These are phyloP conservation scores for Corbicula japonica DNA, from an alignment of 2,888 invertebrate genomes.

Conservation along the genomic window DNA sequence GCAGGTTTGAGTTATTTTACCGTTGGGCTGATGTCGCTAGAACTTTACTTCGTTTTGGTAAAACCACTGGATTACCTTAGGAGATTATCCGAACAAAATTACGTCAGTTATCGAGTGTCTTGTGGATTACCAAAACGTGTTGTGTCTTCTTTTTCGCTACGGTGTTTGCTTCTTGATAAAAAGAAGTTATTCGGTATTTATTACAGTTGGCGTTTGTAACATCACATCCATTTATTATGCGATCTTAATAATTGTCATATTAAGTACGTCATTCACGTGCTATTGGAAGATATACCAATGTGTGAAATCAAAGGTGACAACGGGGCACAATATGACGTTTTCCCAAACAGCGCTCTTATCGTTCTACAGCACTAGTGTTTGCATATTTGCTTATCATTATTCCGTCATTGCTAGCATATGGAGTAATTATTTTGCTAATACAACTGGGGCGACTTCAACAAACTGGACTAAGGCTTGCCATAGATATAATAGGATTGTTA, in stretches of 20 bases:
- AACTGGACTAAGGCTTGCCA: background rate
- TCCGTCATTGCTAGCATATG: background rate
- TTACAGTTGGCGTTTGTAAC: conserved; percentile 6
- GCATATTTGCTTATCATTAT: background rate
- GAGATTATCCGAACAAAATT: background rate
- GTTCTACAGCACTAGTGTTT: conserved; percentile 6
- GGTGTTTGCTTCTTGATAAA: too few relatives aligned
- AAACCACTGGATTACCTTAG: conserved; percentile 21
- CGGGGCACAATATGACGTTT: background rate
- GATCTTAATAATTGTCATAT: background rate
- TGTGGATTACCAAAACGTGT: background rate
- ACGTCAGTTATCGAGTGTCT: background rate
- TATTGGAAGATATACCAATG: background rate
- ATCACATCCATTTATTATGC: background rate
- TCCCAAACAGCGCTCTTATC: background rate
- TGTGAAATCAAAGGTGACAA: background rate
- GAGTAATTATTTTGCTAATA: background rate
- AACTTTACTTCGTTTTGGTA: conserved; percentile 1
- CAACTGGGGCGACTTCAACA: background rate
- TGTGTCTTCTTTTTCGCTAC: background rate
- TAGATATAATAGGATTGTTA: conserved; percentile 7
- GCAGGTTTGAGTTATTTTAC: background rate
- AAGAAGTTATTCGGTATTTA: background rate
- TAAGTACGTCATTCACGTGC: background rate
- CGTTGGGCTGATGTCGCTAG: conserved; percentile 9